phyloP scores from a whole-genome alignment of 2,797 vertebrate genomes.

The Numenius phaeopus region DNA sequence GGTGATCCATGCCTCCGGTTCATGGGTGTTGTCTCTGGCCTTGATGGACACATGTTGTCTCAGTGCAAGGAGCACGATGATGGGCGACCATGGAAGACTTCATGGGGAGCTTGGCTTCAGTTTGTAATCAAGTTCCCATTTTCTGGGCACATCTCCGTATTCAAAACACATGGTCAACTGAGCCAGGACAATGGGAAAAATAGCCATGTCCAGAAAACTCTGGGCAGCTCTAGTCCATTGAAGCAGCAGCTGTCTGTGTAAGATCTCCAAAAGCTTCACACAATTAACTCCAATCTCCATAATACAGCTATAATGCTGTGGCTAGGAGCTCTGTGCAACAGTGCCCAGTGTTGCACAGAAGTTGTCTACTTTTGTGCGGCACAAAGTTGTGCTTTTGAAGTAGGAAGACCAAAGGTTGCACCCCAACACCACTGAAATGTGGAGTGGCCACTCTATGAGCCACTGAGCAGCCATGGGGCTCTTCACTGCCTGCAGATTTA shows the following conservation, averaged over 20 bases:
- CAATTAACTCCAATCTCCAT: not conserved
- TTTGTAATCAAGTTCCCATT: not conserved
- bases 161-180: not conserved
- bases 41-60: not conserved
- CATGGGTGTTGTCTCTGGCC: accelerated
- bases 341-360: not conserved
- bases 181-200: not conserved
- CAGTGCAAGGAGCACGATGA: not conserved
- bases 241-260: not conserved
- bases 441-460: not conserved
- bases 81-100: not conserved
- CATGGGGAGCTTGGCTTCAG: not conserved
- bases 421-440: not conserved
- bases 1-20: not conserved
- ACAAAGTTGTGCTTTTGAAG: not conserved
- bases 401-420: not conserved
- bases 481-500: not conserved
- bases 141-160: not conserved
- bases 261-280: not conserved
- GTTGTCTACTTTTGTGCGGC: not conserved
- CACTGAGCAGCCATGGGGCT: accelerated
- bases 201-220: not conserved
- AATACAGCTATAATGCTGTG: not conserved
- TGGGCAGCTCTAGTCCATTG: not conserved
- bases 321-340: not conserved